A percentile compares a stretch with the other conserved stretches of the same genome.
These are phyloP conservation scores for Intellagama lesueurii DNA, from an alignment of 2,797 vertebrate species.

Conservation along the genomic window DNA sequence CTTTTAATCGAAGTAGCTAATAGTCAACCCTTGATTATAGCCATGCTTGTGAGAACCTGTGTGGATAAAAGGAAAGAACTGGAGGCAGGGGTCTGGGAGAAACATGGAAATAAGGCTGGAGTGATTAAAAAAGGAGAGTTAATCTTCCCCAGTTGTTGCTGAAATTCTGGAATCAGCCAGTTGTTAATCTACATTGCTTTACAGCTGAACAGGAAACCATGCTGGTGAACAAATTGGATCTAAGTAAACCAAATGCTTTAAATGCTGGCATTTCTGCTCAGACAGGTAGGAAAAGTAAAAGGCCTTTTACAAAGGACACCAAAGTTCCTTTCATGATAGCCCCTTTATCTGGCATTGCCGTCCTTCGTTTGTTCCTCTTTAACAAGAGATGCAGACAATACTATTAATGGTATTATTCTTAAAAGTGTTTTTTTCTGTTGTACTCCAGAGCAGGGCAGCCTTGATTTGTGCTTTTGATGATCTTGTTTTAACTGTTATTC, in stretches of 20 bases:
- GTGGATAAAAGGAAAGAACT: background rate
- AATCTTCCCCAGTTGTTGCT: slow-evolving; percentile 8
- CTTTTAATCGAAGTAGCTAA: slow-evolving; percentile 15
- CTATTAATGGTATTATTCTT: too few species aligned
- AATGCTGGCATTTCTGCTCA: background rate
- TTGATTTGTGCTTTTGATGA: too few species aligned
- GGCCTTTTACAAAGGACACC: background rate
- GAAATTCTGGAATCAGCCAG: background rate
- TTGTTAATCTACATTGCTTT: background rate
- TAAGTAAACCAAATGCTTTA: background rate
- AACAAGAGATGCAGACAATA: background rate
- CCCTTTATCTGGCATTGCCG: background rate
- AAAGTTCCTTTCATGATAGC: background rate
- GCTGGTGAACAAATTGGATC: slow-evolving; percentile 8
- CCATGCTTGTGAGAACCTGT: background rate
- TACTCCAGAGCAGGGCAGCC: too few species aligned
- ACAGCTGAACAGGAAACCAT: background rate
- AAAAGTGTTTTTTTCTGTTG: too few species aligned
- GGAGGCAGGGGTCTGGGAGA: background rate
- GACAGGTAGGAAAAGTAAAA: background rate
- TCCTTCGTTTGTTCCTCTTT: background rate
- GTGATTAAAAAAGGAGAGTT: slow-evolving; percentile 28
- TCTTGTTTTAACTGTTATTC: too few species aligned
- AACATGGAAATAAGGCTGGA: slow-evolving; percentile 14
- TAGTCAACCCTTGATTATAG: slow-evolving; percentile 22